Base-by-base conservation (phyloP, 2,797 vertebrate genomes). In the Girardinus metallicus region DNA sequence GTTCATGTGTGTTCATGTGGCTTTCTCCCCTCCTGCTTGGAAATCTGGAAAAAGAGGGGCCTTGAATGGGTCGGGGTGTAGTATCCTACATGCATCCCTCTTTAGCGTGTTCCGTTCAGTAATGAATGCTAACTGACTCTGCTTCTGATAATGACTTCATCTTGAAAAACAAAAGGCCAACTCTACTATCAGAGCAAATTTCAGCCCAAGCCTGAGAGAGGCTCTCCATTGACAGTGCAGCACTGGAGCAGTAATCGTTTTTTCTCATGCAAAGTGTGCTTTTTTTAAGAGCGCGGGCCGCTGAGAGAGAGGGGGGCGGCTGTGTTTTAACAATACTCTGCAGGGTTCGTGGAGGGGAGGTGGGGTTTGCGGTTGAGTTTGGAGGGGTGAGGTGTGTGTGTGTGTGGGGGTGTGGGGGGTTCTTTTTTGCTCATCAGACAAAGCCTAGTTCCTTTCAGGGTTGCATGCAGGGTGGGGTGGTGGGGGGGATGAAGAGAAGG, bases 201-300 rank as follows among this genome's bases (percentile, higher is more conserved):
- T 95, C 89, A 89, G 90, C 85, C 88, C 78, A 84, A 74, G 91
- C 91, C 95, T 92, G 83, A 94, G 93, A 92, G 91, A 93, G 49
- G 88, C 86, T 86, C 87, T 89, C 86, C 78, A 94, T 94, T 95
- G 94, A 95, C 94, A 93, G 89, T 79, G 75, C 85, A 89, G 91
- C 93, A 96, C 96, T 95, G 95, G 93, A 96, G 95, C 95, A 96
- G 95, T 95, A 95, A 96, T 96, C 92, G 93, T 94, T 95, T 95
- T 96, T 96, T 96, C 94, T 96, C 92, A 96, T 96, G 95, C 95
- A 96, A 96, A 96, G 94, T 92, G 91, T 73, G 91, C 92, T 94
- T 94, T 94, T 94, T 95, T 95, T 96, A 96, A 95, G 91, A 95
- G 92, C 80, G 87, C 13, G 77, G 86, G 90, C 90, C 84, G 31